Percentiles rank a stretch among this genome's conserved stretches.
These are phyloP conservation scores for Hippocampus guttulatus DNA, from an alignment of 2,113 vertebrate species.

Conservation along the genomic window DNA sequence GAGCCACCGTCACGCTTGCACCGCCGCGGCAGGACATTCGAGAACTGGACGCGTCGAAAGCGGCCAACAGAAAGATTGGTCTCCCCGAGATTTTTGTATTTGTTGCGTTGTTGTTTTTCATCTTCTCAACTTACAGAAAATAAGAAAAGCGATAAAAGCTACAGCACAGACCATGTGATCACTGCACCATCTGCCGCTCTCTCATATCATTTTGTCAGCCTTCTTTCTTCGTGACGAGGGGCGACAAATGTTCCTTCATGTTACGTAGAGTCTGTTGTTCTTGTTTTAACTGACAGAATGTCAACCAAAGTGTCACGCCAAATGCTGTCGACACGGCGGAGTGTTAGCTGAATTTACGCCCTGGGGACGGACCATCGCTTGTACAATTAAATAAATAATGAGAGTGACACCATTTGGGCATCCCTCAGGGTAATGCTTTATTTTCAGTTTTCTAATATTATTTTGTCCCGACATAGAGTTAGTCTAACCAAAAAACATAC, in stretches of 20 bases:
- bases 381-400: too few relatives aligned
- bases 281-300: background rate
- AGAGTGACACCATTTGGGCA: too few relatives aligned
- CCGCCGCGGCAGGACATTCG: slow-evolving; percentile 49
- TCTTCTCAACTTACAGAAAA: slow-evolving; percentile 16
- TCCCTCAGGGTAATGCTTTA: too few relatives aligned
- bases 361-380: background rate
- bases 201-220: background rate
- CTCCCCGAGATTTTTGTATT: slow-evolving; percentile 6
- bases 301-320: background rate
- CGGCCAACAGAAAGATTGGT: slow-evolving; percentile 33
- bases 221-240: background rate
- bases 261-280: background rate
- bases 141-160: slow-evolving; percentile 31
- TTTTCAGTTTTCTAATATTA: too few relatives aligned
- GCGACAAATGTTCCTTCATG: background rate
- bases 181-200: background rate
- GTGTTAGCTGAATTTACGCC: background rate
- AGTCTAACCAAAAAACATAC: too few relatives aligned
- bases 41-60: slow-evolving; percentile 44
- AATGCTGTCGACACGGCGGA: background rate
- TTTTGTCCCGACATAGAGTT: too few relatives aligned
- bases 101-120: slow-evolving; percentile 23
- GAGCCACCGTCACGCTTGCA: slow-evolving; percentile 61
- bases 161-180: slow-evolving; percentile 1